phyloP scores from a whole-genome alignment of 2,797 vertebrate genomes.

The Sebastes kiyomatsui region DNA sequence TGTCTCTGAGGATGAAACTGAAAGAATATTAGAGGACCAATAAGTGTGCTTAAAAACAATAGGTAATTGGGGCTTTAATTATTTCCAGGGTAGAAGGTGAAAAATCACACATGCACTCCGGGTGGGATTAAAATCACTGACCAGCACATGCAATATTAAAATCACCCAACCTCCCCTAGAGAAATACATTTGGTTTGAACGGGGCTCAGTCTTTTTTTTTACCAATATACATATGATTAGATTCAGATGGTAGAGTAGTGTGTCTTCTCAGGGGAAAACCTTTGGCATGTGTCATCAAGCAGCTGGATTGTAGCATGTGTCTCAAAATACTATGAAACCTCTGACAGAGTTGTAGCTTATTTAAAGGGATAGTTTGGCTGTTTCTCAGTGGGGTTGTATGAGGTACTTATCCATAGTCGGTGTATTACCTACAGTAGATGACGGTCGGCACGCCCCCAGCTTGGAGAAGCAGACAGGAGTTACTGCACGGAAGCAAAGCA shows the following conservation, averaged over 20 bases:
- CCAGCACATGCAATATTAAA: slow-evolving; percentile 49
- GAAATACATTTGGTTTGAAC: slow-evolving; percentile 19
- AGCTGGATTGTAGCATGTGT: slow-evolving; percentile 8
- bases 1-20: slow-evolving; percentile 3
- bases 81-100: not conserved
- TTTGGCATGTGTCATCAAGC: slow-evolving; percentile 10
- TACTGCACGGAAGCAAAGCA: too few relatives aligned
- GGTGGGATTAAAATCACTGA: slow-evolving; percentile 47
- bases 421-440: too few relatives aligned
- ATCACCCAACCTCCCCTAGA: slow-evolving; percentile 11
- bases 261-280: slow-evolving; percentile 7
- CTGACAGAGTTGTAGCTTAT: not conserved
- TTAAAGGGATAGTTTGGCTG: not conserved
- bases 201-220: not conserved
- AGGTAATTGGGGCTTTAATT: slow-evolving; percentile 36
- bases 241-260: slow-evolving; percentile 24
- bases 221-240: slow-evolving; percentile 31
- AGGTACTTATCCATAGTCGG: too few relatives aligned
- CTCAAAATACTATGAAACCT: not conserved
- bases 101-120: not conserved
- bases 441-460: too few relatives aligned
- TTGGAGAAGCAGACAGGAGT: too few relatives aligned
- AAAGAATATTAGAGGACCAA: slow-evolving; percentile 8
- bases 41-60: slow-evolving; percentile 5
- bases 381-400: too few relatives aligned